These are phyloP conservation scores for Dolichoris vasculosae DNA, from an alignment of 1,140 invertebrate species.

Conservation along the genomic window DNA sequence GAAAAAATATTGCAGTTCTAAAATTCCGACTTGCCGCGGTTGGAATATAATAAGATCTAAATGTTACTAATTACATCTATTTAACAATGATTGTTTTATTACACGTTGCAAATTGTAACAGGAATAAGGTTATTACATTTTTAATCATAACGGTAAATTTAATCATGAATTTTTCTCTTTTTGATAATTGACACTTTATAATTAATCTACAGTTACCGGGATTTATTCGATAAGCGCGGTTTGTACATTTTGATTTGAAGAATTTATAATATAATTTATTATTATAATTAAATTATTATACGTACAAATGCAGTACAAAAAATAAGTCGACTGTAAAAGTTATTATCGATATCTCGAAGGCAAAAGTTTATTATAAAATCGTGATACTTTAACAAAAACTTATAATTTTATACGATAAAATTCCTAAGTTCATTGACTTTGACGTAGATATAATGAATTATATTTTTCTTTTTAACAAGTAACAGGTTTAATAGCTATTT, in stretches of 20 bases:
- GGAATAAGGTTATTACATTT: background rate
- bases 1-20: background rate
- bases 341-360: no score
- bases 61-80: background rate
- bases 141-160: background rate
- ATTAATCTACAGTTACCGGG: no score
- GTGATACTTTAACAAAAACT: background rate
- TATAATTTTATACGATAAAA: background rate
- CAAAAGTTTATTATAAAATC: no score
- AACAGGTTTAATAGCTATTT: no score
- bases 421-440: background rate
- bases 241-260: no score
- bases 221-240: no score
- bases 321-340: no score
- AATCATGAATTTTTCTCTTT: no score
- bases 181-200: no score
- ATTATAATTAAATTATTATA: no score
- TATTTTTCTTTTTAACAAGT: background rate
- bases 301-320: no score
- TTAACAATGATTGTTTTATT: background rate
- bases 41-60: background rate
- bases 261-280: no score
- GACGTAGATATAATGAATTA: background rate
- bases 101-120: background rate
- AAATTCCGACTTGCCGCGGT: background rate